Conservation (phyloP, 2,888 invertebrate species). For the Eupithecia subumbrata region DNA sequence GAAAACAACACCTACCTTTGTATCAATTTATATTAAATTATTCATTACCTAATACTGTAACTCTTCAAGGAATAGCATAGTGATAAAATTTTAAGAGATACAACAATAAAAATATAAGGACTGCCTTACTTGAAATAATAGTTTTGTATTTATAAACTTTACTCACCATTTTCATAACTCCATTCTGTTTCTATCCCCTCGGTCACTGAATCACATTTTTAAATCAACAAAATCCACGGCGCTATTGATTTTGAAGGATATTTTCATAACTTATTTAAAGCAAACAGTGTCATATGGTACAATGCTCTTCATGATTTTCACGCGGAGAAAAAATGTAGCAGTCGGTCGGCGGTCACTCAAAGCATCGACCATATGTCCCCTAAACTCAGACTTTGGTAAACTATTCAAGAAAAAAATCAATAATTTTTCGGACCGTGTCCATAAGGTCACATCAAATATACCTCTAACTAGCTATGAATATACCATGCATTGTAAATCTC, state of each 20-base stretch:
- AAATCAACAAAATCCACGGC: conserved; percentile 15
- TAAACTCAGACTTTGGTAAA: conserved; percentile 63
- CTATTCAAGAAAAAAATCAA: conserved; percentile 70
- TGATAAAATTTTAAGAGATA: background rate
- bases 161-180: conserved; percentile 8
- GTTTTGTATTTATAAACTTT: background rate
- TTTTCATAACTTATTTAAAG: conserved; percentile 36
- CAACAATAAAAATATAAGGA: background rate
- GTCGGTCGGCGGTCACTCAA: conserved; percentile 67
- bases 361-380: conserved; percentile 74
- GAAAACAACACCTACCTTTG: background rate
- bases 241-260: conserved; percentile 1
- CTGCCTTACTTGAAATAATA: background rate
- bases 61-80: background rate
- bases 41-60: background rate
- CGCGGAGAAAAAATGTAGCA: conserved; percentile 61
- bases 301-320: conserved; percentile 49
- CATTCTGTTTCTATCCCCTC: background rate
- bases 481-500: conserved; percentile 79
- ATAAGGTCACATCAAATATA: conserved; percentile 75
- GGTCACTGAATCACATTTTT: conserved; percentile 22
- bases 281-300: conserved; percentile 62
- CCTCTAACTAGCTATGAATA: conserved; percentile 78
- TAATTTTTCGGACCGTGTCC: conserved; percentile 70
- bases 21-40: background rate